These are phyloP conservation scores for Melanotaenia parkinsoni DNA, from an alignment of 2,797 vertebrate genomes.

Conservation along the genomic window DNA sequence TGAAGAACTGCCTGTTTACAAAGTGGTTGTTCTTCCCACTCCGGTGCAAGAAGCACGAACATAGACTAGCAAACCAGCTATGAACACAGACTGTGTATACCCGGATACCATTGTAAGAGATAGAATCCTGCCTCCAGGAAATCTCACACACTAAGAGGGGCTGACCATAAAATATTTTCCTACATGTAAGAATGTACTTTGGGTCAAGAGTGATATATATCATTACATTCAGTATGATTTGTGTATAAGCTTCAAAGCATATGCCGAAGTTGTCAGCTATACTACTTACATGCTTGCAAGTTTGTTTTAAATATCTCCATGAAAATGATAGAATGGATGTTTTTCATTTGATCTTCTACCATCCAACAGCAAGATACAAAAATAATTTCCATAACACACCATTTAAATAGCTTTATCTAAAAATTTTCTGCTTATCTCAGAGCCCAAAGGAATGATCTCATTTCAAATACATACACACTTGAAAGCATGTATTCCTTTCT, in stretches of 20 bases:
- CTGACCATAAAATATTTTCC: constrained; percentile 1
- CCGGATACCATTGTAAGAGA: constrained; percentile 41
- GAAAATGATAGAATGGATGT: not conserved
- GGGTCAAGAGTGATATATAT: constrained; percentile 6
- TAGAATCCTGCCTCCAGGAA: constrained; percentile 54
- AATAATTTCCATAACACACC: not conserved
- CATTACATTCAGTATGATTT: not conserved
- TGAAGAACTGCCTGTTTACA: constrained; percentile 77
- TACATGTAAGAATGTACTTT: not conserved
- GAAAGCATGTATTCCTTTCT: constrained; percentile 24
- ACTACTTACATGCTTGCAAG: not conserved
- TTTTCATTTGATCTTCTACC: not conserved
- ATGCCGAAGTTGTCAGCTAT: not conserved
- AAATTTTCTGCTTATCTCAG: constrained; percentile 1
- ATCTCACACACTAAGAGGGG: constrained; percentile 23
- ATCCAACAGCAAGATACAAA: not conserved
- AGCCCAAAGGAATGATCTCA: constrained; percentile 14
- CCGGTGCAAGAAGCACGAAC: constrained; percentile 51
- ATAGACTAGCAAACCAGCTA: constrained; percentile 47
- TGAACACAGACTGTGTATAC: constrained; percentile 43
- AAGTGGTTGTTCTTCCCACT: constrained; percentile 74
- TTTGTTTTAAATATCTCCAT: not conserved
- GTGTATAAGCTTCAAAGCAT: not conserved
- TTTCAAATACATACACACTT: constrained; percentile 15
- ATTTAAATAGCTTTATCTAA: constrained; percentile 5